Evolutionary conservation across 2,888 invertebrate species (phyloP), one percentile per base, ranked within the genome.

Genomic region (Drosophila monieri): DNA sequence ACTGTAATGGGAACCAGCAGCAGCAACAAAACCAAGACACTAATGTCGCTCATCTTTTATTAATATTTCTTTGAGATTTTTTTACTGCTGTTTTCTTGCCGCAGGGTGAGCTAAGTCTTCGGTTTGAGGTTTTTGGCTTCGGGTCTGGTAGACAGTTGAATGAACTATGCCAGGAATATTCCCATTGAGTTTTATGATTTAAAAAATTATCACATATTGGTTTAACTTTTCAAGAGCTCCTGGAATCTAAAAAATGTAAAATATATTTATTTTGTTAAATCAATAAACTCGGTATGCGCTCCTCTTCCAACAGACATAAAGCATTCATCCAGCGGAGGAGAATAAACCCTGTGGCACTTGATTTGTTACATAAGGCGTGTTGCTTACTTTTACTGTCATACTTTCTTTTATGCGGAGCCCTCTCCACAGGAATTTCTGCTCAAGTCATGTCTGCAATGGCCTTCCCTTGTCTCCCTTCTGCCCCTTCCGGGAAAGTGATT

Each of bases 31-130:
- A 68, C 68, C 60, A 66, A 68, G 71, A 72, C 88, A 73, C 88
- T 89, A 86, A 89, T 89, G 83, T 81, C 74, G 75, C 88, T 88
- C 88, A 89, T 89, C 77, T 89, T 89, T 89, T 89, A 89, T 89
- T 89, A 89, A 90, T 89, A 85, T 77, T 85, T 85, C 80, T 81
- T 74, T 48, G 60, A 79, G 85, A 77, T 85, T 79, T 81, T 77
- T 77, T 69, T 72, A 74, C 49, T 47, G 46, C 21, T 65, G 52
- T 56, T 37, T 56, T 47, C 41, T 51, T 23, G 66, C 80, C 73
- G 70, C 68, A 66, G 80, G 77, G 25, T 15, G 56, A 51, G 35
- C 35, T 43, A 69, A 58, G 62, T 14, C 47, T 41, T 37, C 39
- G 66, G 59, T 62, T 66, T 61, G 66, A 59, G 58, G 66, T 60